Evolutionary conservation across 2,888 invertebrate species (phyloP).

Genomic region (Caenorhabditis angaria): DNA sequence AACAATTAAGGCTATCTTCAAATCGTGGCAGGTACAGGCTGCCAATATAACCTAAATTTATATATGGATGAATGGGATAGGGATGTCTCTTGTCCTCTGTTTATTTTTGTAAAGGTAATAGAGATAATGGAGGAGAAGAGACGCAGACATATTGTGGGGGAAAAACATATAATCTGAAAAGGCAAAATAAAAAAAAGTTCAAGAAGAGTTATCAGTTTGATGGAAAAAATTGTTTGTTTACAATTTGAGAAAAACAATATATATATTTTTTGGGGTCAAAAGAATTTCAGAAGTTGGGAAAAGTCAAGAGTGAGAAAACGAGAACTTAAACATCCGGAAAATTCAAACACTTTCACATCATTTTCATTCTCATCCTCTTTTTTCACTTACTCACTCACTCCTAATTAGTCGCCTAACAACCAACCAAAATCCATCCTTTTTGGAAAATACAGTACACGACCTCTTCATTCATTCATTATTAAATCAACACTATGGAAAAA

Average conservation of each 20-base stretch:
- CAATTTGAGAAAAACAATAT: too few species aligned
- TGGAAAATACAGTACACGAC: not conserved
- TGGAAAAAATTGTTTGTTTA: too few species aligned
- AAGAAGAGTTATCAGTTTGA: not conserved
- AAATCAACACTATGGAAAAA: not conserved
- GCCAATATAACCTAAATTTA: constrained; percentile 23
- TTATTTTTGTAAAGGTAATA: constrained; percentile 13
- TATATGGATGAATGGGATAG: constrained; percentile 10
- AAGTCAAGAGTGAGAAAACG: too few species aligned
- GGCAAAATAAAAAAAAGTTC: constrained; percentile 12
- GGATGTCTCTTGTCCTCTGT: not conserved
- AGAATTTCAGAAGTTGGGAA: too few species aligned
- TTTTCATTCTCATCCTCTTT: too few species aligned
- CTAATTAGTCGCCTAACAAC: not conserved
- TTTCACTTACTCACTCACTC: too few species aligned
- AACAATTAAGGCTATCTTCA: constrained; percentile 25
- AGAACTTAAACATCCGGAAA: too few species aligned
- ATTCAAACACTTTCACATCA: too few species aligned
- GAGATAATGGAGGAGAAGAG: not conserved
- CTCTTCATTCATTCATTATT: not conserved
- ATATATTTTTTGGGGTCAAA: too few species aligned
- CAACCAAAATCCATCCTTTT: not conserved
- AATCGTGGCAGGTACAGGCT: constrained; percentile 48
- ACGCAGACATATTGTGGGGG: not conserved
- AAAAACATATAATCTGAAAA: not conserved